A percentile compares a stretch with the other conserved stretches of the same genome.
Conservation (phyloP, 1,140 invertebrate species). For the Drosophila melanogaster region DNA sequence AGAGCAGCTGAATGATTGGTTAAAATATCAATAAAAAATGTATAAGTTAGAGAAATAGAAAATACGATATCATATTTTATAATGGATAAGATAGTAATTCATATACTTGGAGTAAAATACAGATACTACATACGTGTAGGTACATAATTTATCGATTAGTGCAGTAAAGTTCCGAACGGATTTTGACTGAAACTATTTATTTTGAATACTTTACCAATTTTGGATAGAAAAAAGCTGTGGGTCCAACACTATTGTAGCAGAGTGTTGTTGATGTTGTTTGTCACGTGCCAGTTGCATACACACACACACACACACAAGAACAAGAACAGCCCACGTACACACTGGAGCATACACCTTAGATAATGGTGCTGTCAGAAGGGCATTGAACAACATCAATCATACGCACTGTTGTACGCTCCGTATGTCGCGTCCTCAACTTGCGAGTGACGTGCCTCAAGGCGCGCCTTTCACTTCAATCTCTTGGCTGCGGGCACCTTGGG, state of each 20-base stretch:
- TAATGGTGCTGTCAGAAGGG: slow-evolving; percentile 70
- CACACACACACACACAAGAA: slow-evolving; percentile 4
- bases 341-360: slow-evolving; percentile 45
- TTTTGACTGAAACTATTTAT: too few species aligned
- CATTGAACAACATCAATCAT: slow-evolving; percentile 76
- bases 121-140: too few species aligned
- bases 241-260: background rate
- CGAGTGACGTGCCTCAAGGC: slow-evolving; percentile 58
- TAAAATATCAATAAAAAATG: background rate
- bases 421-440: slow-evolving; percentile 44
- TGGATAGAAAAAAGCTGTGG: background rate
- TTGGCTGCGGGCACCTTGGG: slow-evolving; percentile 32
- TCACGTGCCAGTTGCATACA: slow-evolving; percentile 40
- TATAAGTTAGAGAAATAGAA: too few species aligned
- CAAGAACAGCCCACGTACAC: slow-evolving; percentile 12
- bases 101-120: too few species aligned
- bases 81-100: too few species aligned
- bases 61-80: too few species aligned
- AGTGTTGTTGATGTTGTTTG: slow-evolving; percentile 40
- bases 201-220: too few species aligned
- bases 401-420: slow-evolving; percentile 56
- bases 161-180: too few species aligned
- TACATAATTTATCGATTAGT: too few species aligned
- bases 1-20: background rate
- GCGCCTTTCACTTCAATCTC: slow-evolving; percentile 38